Percentiles rank a stretch among this genome's conserved stretches.
phyloP scores from a whole-genome alignment of 1,140 invertebrate species.

The Apis dorsata region DNA sequence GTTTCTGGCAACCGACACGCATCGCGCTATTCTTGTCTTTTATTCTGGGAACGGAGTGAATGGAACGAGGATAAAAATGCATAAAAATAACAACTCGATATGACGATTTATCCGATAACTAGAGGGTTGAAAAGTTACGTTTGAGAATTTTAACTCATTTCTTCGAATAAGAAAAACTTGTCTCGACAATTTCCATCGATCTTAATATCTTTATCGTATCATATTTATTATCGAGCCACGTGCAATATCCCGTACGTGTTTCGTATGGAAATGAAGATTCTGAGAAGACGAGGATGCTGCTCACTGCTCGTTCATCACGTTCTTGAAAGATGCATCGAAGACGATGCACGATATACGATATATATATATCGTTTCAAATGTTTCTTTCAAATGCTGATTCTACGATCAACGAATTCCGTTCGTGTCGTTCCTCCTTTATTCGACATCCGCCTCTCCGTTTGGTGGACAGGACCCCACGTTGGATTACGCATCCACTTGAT shows the following conservation, averaged over 20 bases:
- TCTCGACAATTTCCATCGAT: background rate
- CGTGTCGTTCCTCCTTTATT: background rate
- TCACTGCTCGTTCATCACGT: background rate
- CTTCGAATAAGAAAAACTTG: background rate
- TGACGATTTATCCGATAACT: background rate
- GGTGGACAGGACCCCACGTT: slow-evolving; percentile 4
- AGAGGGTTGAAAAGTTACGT: background rate
- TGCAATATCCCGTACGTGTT: background rate
- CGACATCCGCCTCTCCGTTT: background rate
- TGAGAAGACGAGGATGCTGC: background rate
- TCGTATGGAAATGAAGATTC: background rate
- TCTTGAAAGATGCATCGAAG: background rate
- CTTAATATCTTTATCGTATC: background rate
- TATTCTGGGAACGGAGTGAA: background rate
- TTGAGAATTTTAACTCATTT: background rate
- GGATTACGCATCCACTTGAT: slow-evolving; percentile 46
- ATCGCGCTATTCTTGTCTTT: background rate
- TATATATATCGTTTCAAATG: slow-evolving; percentile 23
- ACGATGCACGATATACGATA: background rate
- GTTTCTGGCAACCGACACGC: background rate
- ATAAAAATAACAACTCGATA: background rate
- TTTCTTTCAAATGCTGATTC: slow-evolving; percentile 12
- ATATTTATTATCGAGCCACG: no score
- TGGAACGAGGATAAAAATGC: background rate
- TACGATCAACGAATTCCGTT: background rate